Evolutionary conservation across 2,888 invertebrate genomes (phyloP).

Genomic region (Polyploca ridens): DNA sequence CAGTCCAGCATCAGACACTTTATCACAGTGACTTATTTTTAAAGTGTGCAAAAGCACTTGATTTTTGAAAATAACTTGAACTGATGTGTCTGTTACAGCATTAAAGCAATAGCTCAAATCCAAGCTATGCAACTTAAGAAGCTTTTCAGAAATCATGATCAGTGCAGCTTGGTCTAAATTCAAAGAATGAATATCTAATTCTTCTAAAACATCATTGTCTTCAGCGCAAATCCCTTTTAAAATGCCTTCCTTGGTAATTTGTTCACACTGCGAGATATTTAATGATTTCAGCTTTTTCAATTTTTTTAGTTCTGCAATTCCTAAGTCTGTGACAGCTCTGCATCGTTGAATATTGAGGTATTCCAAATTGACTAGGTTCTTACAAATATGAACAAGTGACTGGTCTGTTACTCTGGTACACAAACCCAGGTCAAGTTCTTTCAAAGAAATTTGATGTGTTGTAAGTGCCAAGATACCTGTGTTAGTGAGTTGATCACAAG

Average conservation of each 20-base stretch:
- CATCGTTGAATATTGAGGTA: conserved; percentile 86
- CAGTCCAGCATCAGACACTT: conserved; percentile 88
- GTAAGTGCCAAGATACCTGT: conserved; percentile 83
- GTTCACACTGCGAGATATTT: conserved; percentile 88
- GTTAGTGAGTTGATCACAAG: conserved; percentile 87
- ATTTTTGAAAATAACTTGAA: conserved; percentile 88
- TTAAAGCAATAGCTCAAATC: conserved; percentile 88
- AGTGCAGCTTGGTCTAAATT: conserved; percentile 86
- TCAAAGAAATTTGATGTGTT: conserved; percentile 81
- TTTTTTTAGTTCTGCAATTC: conserved; percentile 81
- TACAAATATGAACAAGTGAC: conserved; percentile 85
- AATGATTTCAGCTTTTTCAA: conserved; percentile 83
- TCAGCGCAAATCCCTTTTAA: conserved; percentile 84
- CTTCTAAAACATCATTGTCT: conserved; percentile 75
- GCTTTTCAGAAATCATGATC: conserved; percentile 83
- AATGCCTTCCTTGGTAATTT: conserved; percentile 86
- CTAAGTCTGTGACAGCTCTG: conserved; percentile 86
- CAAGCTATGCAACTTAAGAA: conserved; percentile 84
- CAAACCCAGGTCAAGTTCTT: conserved; percentile 85
- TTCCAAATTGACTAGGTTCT: conserved; percentile 83
- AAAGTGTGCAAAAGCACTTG: conserved; percentile 84
- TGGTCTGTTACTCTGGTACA: conserved; percentile 88
- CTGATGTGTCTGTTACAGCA: conserved; percentile 88
- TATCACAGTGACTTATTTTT: conserved; percentile 87
- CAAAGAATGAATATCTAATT: conserved; percentile 84